Evolutionary conservation across 1,140 invertebrate species (phyloP), one percentile per base, ranked within the genome.

Genomic region (Andricus grossulariae): DNA sequence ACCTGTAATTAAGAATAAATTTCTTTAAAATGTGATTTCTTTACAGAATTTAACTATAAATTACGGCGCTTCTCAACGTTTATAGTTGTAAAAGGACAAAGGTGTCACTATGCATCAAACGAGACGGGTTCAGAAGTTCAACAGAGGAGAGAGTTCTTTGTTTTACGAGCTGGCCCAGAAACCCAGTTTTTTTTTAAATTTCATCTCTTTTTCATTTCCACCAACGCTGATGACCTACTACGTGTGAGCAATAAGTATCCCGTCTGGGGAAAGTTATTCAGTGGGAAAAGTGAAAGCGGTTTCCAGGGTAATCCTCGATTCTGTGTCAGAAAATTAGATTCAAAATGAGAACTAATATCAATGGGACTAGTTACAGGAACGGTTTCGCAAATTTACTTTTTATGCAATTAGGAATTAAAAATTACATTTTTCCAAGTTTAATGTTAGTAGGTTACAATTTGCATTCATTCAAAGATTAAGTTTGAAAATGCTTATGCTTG

Each of bases 221-320:
- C 57, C 45, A 25, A 71, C 19, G 74, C 12, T 25, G 49, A 52
- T 16, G 60, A 66, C 55, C 73, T 51, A 52, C 51, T 76, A 76
- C 57, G 50, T 71, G 25, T 71, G 54, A n/a, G 54, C 50, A 39
- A 60, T 71, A 76, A 82, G 76, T 81, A 70, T 83, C 75, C 82
- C 71, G 79, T 74, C 25, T 32, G 25, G 85, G 82, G 87, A 87
- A 87, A 87, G 87, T 87, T 82, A 82, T 55, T 57, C 80, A 77
- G 84, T 76, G 84, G 87, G 85, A 86, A 90, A 90, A 91, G 90
- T 89, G 88, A 91, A 90, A 90, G 88, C 90, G 57, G 77, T 87
- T 90, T 91, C 89, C 89, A 89, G 89, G 88, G 82, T 88, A 85
- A 81, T 76, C 75, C 78, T 79, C 77, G 71, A 84, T 80, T 80